Percentiles rank a stretch among this genome's conserved stretches.
phyloP scores from a whole-genome alignment of 1,140 invertebrate species.

The Drosophila burlai region DNA sequence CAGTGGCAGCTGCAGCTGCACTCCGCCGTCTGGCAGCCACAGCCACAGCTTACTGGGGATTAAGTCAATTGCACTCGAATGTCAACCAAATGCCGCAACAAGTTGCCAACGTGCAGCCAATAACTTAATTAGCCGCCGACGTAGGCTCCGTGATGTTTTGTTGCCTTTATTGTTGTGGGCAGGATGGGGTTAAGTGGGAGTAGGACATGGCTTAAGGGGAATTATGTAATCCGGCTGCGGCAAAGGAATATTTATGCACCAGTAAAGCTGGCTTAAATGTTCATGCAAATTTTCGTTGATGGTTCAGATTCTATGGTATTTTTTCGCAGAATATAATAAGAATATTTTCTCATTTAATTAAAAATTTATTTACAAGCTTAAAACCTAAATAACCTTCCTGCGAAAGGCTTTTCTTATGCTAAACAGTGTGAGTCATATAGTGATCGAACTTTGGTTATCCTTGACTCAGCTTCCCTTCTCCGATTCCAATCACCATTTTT shows the following conservation, averaged over 20 bases:
- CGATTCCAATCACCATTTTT: conserved; percentile 24
- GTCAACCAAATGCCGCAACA: conserved; percentile 79
- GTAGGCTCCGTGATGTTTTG: conserved; percentile 47
- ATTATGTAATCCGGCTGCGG: conserved; percentile 25
- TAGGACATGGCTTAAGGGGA: conserved; percentile 36
- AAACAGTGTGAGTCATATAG: conserved; percentile 5
- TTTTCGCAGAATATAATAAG: background rate
- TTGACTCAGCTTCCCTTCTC: conserved; percentile 1
- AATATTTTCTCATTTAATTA: background rate
- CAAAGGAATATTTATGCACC: conserved; percentile 13
- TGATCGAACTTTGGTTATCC: conserved; percentile 2
- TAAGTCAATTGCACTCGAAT: conserved; percentile 82
- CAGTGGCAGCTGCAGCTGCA: conserved; percentile 31
- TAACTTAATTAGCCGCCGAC: conserved; percentile 76
- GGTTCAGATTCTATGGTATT: background rate
- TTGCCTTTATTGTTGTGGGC: conserved; percentile 36
- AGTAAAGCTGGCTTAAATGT: background rate
- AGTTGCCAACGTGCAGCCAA: conserved; percentile 78
- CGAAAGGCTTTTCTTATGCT: background rate
- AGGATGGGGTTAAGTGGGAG: conserved; percentile 38
- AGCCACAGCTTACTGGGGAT: conserved; percentile 69
- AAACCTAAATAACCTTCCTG: background rate
- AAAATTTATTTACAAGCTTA: background rate
- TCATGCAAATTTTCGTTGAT: background rate
- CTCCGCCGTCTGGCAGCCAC: conserved; percentile 24